Percentiles rank a stretch among this genome's conserved stretches.
These are phyloP conservation scores for Procavia capensis DNA, from an alignment of 2,113 vertebrate genomes.

Conservation along the genomic window DNA sequence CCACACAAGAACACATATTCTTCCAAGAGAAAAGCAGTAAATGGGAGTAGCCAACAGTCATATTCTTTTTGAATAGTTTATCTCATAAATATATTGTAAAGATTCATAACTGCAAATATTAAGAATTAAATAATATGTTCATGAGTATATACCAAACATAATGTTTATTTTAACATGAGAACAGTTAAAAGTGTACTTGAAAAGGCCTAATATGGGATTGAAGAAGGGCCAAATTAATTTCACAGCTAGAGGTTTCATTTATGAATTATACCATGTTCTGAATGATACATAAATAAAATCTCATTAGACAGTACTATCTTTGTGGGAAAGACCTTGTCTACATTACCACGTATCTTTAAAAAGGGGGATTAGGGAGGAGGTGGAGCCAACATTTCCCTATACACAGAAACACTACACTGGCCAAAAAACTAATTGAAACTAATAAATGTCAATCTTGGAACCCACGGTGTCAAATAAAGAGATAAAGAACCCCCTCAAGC, in stretches of 20 bases:
- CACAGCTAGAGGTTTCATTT: neutral
- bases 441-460: no score
- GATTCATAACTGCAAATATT: neutral
- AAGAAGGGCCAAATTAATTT: neutral
- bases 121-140: neutral
- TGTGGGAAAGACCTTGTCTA: neutral
- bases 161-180: neutral
- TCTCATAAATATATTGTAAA: neutral
- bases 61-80: neutral
- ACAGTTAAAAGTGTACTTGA: constrained; percentile 20
- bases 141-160: neutral
- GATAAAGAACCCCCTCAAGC: no score
- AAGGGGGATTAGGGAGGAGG: neutral
- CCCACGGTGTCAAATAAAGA: no score
- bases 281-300: neutral
- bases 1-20: neutral
- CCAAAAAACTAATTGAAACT: no score
- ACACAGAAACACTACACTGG: no score
- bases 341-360: neutral
- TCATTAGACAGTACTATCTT: neutral
- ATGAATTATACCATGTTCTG: neutral
- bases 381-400: no score
- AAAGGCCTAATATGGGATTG: neutral
- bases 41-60: neutral
- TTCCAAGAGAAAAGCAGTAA: constrained; percentile 21